Conservation (phyloP, 2,113 vertebrate species). For the Pterocles burchelli region DNA sequence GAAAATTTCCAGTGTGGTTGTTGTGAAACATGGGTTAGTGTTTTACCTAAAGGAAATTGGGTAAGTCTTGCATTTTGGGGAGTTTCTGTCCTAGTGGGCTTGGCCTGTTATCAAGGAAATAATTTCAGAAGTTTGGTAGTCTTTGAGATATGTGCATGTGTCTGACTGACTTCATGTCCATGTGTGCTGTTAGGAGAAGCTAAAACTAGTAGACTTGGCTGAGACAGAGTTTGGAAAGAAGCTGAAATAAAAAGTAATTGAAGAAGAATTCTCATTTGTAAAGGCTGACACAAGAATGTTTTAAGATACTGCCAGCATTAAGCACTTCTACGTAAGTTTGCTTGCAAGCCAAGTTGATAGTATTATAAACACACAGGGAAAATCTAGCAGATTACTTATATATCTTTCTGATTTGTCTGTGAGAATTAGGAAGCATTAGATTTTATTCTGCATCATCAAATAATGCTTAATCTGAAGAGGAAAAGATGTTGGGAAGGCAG, state of each 20-base stretch:
- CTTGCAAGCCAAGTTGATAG: not conserved
- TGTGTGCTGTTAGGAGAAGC: not conserved
- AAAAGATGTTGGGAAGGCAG: not conserved
- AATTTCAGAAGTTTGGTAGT: not conserved
- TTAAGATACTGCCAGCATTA: not conserved
- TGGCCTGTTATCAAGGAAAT: not conserved
- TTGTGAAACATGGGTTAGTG: not conserved
- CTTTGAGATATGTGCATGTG: not conserved
- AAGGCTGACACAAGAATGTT: not conserved
- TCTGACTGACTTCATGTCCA: not conserved
- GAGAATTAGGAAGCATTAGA: not conserved
- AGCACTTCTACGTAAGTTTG: not conserved
- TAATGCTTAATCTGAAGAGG: not conserved
- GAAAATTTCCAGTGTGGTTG: not conserved
- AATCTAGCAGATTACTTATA: not conserved
- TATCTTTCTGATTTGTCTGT: not conserved
- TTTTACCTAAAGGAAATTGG: not conserved
- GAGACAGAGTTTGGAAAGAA: not conserved
- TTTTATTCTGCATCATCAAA: not conserved
- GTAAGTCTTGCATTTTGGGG: not conserved
- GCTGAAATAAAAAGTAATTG: not conserved
- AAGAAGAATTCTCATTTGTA: not conserved
- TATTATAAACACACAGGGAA: not conserved
- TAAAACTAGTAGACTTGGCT: not conserved
- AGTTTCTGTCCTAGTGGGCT: not conserved